Evolutionary conservation across 1,140 invertebrate genomes (phyloP).

Genomic region (Teleogryllus occipitalis): DNA sequence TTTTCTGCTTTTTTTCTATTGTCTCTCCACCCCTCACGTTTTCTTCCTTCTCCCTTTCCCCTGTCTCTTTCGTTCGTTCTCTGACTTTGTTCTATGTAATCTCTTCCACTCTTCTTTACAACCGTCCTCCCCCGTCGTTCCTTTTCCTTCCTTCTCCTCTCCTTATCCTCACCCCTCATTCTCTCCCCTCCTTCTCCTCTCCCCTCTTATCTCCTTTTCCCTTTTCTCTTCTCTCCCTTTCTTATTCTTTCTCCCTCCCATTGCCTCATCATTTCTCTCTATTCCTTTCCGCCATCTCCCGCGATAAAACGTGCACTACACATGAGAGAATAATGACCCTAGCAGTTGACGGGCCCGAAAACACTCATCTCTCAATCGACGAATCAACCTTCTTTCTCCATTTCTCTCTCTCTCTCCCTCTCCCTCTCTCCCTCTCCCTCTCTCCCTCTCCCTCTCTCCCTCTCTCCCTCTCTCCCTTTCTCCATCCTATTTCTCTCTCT

Average conservation of each 20-base stretch:
- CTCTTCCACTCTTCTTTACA: neutral
- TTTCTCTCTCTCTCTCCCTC: neutral
- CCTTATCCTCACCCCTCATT: no score
- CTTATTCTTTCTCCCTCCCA: constrained; percentile 8
- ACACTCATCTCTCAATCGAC: no score
- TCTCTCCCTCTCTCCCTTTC: neutral
- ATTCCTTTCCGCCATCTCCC: no score
- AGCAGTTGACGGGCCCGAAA: no score
- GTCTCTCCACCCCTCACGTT: neutral
- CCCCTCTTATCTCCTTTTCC: neutral
- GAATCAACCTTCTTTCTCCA: no score
- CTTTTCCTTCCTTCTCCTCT: neutral
- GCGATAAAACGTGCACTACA: no score
- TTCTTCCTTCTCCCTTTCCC: neutral
- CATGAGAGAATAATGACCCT: no score
- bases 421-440: neutral
- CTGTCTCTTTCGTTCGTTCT: neutral
- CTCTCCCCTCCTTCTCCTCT: constrained; percentile 1
- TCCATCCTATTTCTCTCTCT: neutral
- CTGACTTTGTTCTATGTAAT: neutral
- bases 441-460: constrained; percentile 1
- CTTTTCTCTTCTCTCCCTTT: neutral
- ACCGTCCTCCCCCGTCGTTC: neutral
- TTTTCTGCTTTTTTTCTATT: neutral
- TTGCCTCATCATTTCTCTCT: neutral